These are phyloP conservation scores for Prionailurus viverrinus DNA, from an alignment of 2,113 vertebrate genomes.

Conservation along the genomic window DNA sequence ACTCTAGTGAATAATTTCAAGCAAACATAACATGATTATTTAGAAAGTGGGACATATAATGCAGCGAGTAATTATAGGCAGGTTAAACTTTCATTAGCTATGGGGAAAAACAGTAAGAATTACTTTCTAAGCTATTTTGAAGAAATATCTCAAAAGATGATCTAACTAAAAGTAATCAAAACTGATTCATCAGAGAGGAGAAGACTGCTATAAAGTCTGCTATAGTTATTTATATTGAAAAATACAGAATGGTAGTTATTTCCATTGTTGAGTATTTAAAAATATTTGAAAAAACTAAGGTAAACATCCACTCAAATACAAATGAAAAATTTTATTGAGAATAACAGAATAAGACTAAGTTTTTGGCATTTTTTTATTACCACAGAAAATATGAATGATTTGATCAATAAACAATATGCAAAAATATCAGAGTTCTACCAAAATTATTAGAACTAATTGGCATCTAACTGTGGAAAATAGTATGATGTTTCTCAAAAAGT, in stretches of 20 bases:
- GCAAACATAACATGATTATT: slow-evolving; percentile 59
- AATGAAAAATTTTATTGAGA: background rate
- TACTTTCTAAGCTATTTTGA: slow-evolving; percentile 54
- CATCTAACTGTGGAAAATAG: background rate
- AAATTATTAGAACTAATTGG: background rate
- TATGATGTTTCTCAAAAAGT: background rate
- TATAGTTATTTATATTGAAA: slow-evolving; percentile 36
- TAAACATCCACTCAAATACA: background rate
- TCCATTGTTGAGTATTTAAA: background rate
- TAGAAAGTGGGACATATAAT: slow-evolving; percentile 45
- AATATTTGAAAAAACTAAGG: background rate
- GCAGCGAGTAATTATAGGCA: slow-evolving; percentile 53
- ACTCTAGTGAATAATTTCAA: slow-evolving; percentile 58
- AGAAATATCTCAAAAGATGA: background rate
- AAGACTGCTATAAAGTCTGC: background rate
- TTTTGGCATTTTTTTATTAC: background rate
- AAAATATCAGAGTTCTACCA: background rate
- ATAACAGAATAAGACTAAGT: background rate
- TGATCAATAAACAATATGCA: background rate
- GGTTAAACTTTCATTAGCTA: slow-evolving; percentile 68
- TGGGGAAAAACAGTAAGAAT: slow-evolving; percentile 11
- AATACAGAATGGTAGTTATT: background rate
- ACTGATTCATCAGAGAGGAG: background rate
- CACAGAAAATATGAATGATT: background rate
- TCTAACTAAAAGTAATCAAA: slow-evolving; percentile 61